phyloP scores from a whole-genome alignment of 2,888 invertebrate genomes.

The Cephus rjabovi region DNA sequence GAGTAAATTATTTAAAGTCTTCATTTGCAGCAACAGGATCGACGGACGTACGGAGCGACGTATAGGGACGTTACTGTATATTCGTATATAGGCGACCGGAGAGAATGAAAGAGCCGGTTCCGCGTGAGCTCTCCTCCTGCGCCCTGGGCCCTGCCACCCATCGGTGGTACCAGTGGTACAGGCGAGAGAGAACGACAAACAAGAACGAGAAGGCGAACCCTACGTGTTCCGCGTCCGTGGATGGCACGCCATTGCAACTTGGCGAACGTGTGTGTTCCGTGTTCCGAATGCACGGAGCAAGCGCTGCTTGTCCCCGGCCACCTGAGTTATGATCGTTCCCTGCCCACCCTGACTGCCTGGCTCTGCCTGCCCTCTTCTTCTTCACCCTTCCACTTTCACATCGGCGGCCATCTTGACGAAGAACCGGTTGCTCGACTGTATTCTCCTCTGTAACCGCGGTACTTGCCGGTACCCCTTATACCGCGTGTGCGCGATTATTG shows the following conservation, averaged over 20 bases:
- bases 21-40: constrained; percentile 54
- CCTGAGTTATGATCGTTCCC: constrained; percentile 59
- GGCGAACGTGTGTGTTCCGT: constrained; percentile 53
- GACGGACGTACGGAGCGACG: constrained; percentile 11
- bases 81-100: not conserved
- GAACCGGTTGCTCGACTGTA: constrained; percentile 6
- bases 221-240: constrained; percentile 28
- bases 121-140: not conserved
- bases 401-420: constrained; percentile 49
- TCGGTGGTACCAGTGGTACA: not conserved
- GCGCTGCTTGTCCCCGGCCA: constrained; percentile 56
- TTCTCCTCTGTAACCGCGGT: not conserved
- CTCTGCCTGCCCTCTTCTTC: constrained; percentile 23
- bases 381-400: constrained; percentile 36
- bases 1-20: constrained; percentile 65
- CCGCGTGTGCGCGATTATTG: not conserved
- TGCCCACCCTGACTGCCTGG: constrained; percentile 54
- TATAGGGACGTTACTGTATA: constrained; percentile 1
- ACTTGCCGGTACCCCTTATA: not conserved
- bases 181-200: constrained; percentile 20
- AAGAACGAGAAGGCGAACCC: constrained; percentile 20
- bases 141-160: not conserved
- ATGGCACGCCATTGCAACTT: constrained; percentile 37
- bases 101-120: constrained; percentile 9
- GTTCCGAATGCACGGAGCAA: constrained; percentile 58